These are phyloP conservation scores for Entomobrya proxima DNA, from an alignment of 2,888 invertebrate species.

Conservation along the genomic window DNA sequence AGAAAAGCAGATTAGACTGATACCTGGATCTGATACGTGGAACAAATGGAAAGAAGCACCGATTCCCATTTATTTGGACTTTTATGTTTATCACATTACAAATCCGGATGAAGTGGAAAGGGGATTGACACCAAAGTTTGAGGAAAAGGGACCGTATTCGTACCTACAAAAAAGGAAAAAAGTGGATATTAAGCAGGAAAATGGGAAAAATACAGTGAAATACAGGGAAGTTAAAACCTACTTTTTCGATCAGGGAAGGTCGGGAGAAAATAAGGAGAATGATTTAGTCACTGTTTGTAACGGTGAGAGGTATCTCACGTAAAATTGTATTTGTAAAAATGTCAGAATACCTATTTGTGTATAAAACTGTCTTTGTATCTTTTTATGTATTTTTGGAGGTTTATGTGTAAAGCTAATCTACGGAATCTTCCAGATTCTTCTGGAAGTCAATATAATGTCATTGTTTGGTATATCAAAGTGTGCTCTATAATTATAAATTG, in stretches of 20 bases:
- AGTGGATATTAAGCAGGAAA: slow-evolving; percentile 20
- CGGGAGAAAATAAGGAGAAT: slow-evolving; percentile 13
- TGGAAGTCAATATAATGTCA: too few relatives aligned
- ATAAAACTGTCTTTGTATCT: too few relatives aligned
- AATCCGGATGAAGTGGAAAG: slow-evolving; percentile 57
- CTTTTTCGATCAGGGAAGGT: slow-evolving; percentile 44
- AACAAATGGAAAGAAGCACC: slow-evolving; percentile 56
- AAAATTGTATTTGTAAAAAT: too few relatives aligned
- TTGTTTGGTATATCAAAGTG: too few relatives aligned
- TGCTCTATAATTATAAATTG: too few relatives aligned
- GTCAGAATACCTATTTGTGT: too few relatives aligned
- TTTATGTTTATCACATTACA: slow-evolving; percentile 55
- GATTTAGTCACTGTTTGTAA: slow-evolving; percentile 55
- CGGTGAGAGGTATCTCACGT: too few relatives aligned
- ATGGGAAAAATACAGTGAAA: slow-evolving; percentile 34
- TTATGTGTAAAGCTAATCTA: too few relatives aligned
- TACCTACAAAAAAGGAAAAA: slow-evolving; percentile 43
- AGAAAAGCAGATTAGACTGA: slow-evolving; percentile 36
- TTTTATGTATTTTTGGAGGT: too few relatives aligned
- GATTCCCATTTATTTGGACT: slow-evolving; percentile 49
- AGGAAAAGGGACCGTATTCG: slow-evolving; percentile 53
- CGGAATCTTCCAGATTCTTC: too few relatives aligned
- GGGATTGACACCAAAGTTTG: slow-evolving; percentile 18
- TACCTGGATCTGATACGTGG: slow-evolving; percentile 54
- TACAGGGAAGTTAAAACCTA: slow-evolving; percentile 60